A percentile compares a stretch with the other conserved stretches of the same genome.
phyloP scores from a whole-genome alignment of 2,113 vertebrate species.

The Maccullochella peelii region DNA sequence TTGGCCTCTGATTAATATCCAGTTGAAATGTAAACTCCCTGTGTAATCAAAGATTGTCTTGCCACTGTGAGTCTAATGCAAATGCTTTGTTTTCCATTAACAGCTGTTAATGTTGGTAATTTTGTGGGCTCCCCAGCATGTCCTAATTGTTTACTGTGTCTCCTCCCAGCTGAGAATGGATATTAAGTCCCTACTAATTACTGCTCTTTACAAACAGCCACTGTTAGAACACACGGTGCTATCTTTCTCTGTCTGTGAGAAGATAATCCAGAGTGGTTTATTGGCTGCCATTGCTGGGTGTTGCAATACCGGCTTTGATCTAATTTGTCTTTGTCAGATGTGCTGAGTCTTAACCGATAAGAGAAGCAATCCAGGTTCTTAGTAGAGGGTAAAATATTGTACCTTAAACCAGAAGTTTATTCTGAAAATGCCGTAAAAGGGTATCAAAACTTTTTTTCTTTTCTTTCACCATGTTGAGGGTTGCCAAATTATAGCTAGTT shows the following conservation, averaged over 20 bases:
- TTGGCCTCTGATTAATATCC: constrained; percentile 6
- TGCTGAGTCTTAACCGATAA: constrained; percentile 10
- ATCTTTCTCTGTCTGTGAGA: neutral
- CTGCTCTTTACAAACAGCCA: constrained; percentile 33
- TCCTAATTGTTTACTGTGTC: constrained; percentile 68
- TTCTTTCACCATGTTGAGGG: neutral
- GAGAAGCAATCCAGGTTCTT: neutral
- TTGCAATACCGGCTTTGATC: neutral
- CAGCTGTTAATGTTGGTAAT: constrained; percentile 69
- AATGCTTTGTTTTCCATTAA: constrained; percentile 56
- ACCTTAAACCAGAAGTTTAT: neutral
- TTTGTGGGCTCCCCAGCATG: constrained; percentile 32
- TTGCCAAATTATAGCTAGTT: neutral
- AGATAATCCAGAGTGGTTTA: neutral
- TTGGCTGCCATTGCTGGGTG: constrained; percentile 17
- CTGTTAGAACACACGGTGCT: constrained; percentile 16
- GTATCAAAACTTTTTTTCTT: neutral
- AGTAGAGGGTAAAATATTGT: neutral
- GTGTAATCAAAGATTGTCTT: constrained; percentile 29
- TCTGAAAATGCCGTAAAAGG: neutral
- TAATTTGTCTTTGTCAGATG: constrained; percentile 2
- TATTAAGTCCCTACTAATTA: constrained; percentile 71
- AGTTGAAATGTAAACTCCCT: constrained; percentile 6
- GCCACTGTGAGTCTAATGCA: neutral
- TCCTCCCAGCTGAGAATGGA: constrained; percentile 63